Base-by-base conservation (phyloP, 2,888 invertebrate species). In the Leptinotarsa peninsularis region DNA sequence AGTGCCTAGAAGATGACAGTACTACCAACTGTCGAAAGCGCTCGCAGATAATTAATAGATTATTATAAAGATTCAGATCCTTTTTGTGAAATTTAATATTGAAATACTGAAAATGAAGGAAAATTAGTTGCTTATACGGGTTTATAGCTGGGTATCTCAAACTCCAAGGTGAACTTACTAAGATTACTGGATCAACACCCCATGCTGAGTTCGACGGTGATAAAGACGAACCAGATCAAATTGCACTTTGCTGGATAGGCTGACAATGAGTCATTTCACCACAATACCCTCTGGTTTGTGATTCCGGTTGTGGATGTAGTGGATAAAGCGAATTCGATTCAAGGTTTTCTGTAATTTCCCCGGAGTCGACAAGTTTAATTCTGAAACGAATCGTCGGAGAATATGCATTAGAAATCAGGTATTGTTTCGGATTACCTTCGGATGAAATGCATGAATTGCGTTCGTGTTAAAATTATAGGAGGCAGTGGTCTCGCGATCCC, bases 331-430 rank as follows among this genome's bases (percentile, higher is more conserved):
- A 81, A 82, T 82, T 80, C 79, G 80, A 80, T 79, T 76, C 73
- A 78, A 79, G 80, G 79, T 79, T 83, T 80, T 77, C 78, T 79
- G 73, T 84, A 82, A 85, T 85, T 85, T 85, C 85, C 85, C 85
- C 72, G 68, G 84, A 84, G 85, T 79, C 78, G 79, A 49, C 79
- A 81, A 81, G 82, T 83, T 83, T 83, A 82, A 82, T 84, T 79
- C 43, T 81, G 78, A 33, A 67, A 71, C 71, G 66, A 56, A 60
- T 56, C 67, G 72, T 66, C 66, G 27, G 49, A 27, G 70, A 67
- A 69, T 74, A 71, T 71, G 75, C 73, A 79, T 79, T 74, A 66
- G 74, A 52, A 72, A 74, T 73, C 74, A 72, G 71, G 71, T 76
- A 78, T 78, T 78, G 76, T 78, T 76, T 74, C 52, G 72, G 4